These are phyloP conservation scores for Calycopis cecrops DNA, from an alignment of 1,140 invertebrate species.

Conservation along the genomic window DNA sequence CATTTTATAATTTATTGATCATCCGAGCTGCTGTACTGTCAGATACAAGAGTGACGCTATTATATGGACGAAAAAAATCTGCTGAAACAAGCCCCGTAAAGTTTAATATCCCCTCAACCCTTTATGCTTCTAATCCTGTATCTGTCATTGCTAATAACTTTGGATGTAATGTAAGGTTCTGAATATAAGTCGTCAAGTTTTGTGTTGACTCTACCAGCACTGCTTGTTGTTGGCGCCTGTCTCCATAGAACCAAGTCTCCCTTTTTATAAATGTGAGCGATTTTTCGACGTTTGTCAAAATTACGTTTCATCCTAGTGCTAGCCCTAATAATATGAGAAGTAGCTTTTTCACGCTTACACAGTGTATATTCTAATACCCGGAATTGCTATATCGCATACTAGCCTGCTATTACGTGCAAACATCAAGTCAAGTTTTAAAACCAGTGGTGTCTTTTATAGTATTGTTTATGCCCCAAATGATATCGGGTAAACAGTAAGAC, in stretches of 20 bases:
- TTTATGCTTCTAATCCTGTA: slow-evolving; percentile 28
- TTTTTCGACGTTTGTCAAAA: slow-evolving; percentile 27
- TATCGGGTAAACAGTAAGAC: slow-evolving; percentile 24
- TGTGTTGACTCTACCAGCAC: slow-evolving; percentile 23
- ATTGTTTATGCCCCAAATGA: slow-evolving; percentile 36
- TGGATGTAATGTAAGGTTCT: slow-evolving; percentile 29
- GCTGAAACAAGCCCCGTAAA: too few relatives aligned
- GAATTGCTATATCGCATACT: slow-evolving; percentile 21
- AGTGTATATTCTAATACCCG: not conserved
- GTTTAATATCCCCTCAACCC: slow-evolving; percentile 35
- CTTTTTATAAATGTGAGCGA: slow-evolving; percentile 19
- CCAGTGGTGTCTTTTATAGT: slow-evolving; percentile 27
- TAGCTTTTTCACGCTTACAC: slow-evolving; percentile 20
- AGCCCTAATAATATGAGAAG: slow-evolving; percentile 12
- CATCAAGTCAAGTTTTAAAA: slow-evolving; percentile 33
- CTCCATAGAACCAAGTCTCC: slow-evolving; percentile 36
- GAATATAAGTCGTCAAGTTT: slow-evolving; percentile 36
- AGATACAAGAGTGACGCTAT: too few relatives aligned
- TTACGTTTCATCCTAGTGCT: slow-evolving; percentile 31
- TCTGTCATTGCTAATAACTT: slow-evolving; percentile 25
- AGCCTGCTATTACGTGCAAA: slow-evolving; percentile 26
- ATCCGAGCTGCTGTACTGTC: too few relatives aligned
- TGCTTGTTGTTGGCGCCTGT: slow-evolving; percentile 28
- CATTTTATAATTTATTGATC: too few relatives aligned
- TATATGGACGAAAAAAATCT: too few relatives aligned